Base-by-base conservation (phyloP, 2,113 vertebrate genomes). In the Larimichthys polyactis region DNA sequence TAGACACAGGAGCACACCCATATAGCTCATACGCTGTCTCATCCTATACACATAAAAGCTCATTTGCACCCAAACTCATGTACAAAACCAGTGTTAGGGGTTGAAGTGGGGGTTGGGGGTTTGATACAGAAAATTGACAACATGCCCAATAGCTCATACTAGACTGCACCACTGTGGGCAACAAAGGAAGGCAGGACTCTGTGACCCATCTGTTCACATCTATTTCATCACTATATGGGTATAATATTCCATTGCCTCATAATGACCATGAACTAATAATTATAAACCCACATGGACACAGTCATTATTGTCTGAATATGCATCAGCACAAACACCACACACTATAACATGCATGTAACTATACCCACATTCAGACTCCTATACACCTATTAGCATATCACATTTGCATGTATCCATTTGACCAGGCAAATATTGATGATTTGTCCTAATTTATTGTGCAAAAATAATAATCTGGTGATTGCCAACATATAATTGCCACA, bases 381-480 rank as follows among this genome's bases (percentile, higher is more conserved):
- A 63, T 75, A 52, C 60, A 52, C 57, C n/a, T 55, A 85, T 70
- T 86, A 79, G 54, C 59, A 75, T 67, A 73, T 62, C 52, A 44
- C 59, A 88, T 77, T 78, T 71, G 52, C 73, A 82, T 74, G 76
- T 65, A 74, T 66, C 40, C 46, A 72, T 87, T 78, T 87, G 57
- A 89, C 73, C 77, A 66, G 55, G 69, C 74, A 90, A 85, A 91
- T 88, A 88, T 65, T 75, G 79, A 84, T 71, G 59, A 86, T 87
- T 83, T 84, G 49, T 51, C 51, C 51, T 20, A 73, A 70, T 15
- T 59, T 84, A 87, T 48, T 79, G 74, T 84, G 63, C 63, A 84
- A 82, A 89, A 87, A 87, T 86, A 84, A 90, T 91, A 81, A 88
- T 85, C 73, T 63, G 40, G 82, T 75, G 65, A 83, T 86, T 79